phyloP scores from a whole-genome alignment of 2,113 vertebrate species.

The Hippocampus comes region DNA sequence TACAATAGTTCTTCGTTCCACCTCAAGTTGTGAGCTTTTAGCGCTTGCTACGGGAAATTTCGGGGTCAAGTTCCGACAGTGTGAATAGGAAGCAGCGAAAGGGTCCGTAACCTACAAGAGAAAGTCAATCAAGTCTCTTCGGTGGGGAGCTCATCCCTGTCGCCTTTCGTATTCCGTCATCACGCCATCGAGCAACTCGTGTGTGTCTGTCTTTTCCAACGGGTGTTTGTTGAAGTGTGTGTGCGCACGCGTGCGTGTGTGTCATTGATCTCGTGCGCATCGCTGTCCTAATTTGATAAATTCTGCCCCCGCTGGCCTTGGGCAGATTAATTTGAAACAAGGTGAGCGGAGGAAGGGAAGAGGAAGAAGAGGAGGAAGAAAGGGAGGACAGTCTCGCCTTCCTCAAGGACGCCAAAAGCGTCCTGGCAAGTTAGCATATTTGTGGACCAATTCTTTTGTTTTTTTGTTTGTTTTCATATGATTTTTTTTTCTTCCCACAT shows the following conservation, averaged over 20 bases:
- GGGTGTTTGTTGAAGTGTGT: conserved; percentile 8
- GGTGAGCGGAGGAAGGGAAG: conserved; percentile 23
- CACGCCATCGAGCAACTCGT: not conserved
- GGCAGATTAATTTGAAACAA: conserved; percentile 31
- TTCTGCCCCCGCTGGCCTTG: conserved; percentile 21
- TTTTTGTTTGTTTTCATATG: too few relatives aligned
- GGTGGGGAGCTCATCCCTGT: not conserved
- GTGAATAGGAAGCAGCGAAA: not conserved
- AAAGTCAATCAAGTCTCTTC: not conserved
- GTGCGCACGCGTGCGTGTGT: not conserved
- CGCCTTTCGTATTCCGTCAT: conserved; percentile 4
- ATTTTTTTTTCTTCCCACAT: not conserved
- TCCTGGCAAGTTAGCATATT: too few relatives aligned
- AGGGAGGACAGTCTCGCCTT: not conserved
- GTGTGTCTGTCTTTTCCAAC: conserved; percentile 8
- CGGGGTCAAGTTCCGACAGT: not conserved
- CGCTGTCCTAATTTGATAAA: conserved; percentile 47
- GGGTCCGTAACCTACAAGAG: not conserved
- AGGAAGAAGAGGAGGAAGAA: not conserved
- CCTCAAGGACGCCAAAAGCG: not conserved
- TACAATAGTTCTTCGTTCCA: too few relatives aligned
- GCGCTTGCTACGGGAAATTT: too few relatives aligned
- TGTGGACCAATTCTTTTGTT: too few relatives aligned
- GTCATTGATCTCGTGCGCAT: conserved; percentile 31
- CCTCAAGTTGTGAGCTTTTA: too few relatives aligned